Evolutionary conservation across 2,113 vertebrate species (phyloP), one percentile per base, ranked within the genome.

Genomic region (Microtus pennsylvanicus): DNA sequence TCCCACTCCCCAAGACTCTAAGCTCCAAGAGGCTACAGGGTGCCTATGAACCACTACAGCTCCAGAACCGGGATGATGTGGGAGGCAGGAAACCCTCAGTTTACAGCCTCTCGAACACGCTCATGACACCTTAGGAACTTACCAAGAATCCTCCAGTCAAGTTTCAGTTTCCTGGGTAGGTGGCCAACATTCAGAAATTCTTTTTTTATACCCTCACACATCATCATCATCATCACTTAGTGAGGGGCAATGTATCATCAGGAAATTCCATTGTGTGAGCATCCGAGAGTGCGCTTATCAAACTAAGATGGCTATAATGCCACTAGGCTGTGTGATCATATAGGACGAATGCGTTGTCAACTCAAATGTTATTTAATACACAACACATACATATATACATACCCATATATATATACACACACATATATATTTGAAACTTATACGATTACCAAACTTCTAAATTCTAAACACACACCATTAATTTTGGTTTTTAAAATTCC

Each of bases 401-500:
- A 75, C 74, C 76, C 35, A 58, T 10, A 75, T 11, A 45, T 2
- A 52, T 3, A 42, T 42, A 42, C 3, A 42, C 6, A 65, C 5
- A 75, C 61, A 81, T 42, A 61, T 14, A 76, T 17, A 47, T 45
- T 12, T 70, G 33, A 87, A 55, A 65, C 33, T 45, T 85, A 45
- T 42, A 45, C 17, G 1, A 65, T 45, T 30, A 10, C 38, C 50
- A 52, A n/a, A 28, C 72, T 26, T 87, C 21, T 70, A n/a, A 74
- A 55, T 72, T 45, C 52, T 35, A 72, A 33, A 82, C 67, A 19
- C 19, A 45, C 67, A 19, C 19, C 38, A 67, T 93, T 26, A 67
- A 83, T 90, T 45, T 85, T 77, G 42, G 10, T 74, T 75, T 94
- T 95, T 47, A 88, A 93, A 95, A 77, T 55, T 5, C 76, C 78